These are phyloP conservation scores for Tinamus major DNA, from an alignment of 2,797 vertebrate genomes.

Conservation along the genomic window DNA sequence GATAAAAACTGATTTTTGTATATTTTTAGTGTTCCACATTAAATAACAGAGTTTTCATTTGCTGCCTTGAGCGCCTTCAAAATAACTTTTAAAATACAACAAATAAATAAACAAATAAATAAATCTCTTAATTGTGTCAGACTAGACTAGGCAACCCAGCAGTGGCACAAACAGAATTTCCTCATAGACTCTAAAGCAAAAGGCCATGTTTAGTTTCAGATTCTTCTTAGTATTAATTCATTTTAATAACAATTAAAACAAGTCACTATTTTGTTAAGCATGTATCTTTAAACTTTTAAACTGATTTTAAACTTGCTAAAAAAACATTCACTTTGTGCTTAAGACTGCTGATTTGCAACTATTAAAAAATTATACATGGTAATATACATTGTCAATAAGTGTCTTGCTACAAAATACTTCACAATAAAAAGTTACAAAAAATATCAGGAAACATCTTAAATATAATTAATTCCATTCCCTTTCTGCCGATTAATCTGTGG, in stretches of 20 bases:
- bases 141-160: background rate
- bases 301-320: background rate
- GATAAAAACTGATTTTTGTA: background rate
- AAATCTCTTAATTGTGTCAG: background rate
- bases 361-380: background rate
- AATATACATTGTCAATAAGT: background rate
- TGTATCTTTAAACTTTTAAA: background rate
- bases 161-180: background rate
- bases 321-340: background rate
- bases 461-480: background rate
- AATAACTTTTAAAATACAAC: background rate
- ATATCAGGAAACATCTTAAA: slow-evolving; percentile 9
- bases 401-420: background rate
- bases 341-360: background rate
- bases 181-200: background rate
- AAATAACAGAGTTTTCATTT: background rate
- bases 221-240: slow-evolving; percentile 10
- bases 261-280: background rate
- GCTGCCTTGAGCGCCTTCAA: background rate
- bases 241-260: background rate
- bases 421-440: background rate
- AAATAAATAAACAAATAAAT: background rate
- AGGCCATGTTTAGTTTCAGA: background rate
- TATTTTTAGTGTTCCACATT: background rate
- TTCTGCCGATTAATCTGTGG: background rate